Percentiles rank a stretch among this genome's conserved stretches.
Evolutionary conservation across 1,140 invertebrate species (phyloP).

Genomic region (Sminthurides bifidus): DNA sequence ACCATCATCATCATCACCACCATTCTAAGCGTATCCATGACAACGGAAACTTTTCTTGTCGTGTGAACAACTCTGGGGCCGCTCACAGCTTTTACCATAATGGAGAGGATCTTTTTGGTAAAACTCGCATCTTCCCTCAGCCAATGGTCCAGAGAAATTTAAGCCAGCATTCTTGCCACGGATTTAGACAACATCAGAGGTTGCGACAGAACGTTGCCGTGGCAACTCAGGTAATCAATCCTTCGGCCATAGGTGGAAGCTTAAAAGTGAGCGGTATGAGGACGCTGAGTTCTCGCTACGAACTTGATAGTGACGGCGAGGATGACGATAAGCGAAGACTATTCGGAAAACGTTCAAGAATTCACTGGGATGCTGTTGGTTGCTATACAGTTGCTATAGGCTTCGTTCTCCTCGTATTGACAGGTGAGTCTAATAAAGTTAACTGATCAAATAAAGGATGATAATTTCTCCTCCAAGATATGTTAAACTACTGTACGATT

Average conservation of each 20-base stretch:
- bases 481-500: not conserved
- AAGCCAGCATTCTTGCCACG: too few species aligned
- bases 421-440: slow-evolving; percentile 13
- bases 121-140: too few species aligned
- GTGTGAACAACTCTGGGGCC: too few species aligned
- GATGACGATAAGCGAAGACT: slow-evolving; percentile 9
- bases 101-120: too few species aligned
- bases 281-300: not conserved
- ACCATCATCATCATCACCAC: too few species aligned
- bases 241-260: slow-evolving; percentile 20
- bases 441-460: not conserved
- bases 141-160: too few species aligned
- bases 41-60: too few species aligned
- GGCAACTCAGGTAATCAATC: slow-evolving; percentile 26
- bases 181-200: too few species aligned
- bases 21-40: too few species aligned
- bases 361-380: slow-evolving; percentile 6
- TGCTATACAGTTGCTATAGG: slow-evolving; percentile 15
- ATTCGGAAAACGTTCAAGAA: slow-evolving; percentile 3
- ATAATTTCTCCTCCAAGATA: not conserved
- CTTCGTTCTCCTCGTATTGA: slow-evolving; percentile 16
- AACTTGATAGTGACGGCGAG: not conserved
- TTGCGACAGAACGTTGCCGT: slow-evolving; percentile 27
- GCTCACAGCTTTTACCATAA: too few species aligned
- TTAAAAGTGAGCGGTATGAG: not conserved